Evolutionary conservation across 1,140 invertebrate genomes (phyloP).

Genomic region (Drosophila neocordata): DNA sequence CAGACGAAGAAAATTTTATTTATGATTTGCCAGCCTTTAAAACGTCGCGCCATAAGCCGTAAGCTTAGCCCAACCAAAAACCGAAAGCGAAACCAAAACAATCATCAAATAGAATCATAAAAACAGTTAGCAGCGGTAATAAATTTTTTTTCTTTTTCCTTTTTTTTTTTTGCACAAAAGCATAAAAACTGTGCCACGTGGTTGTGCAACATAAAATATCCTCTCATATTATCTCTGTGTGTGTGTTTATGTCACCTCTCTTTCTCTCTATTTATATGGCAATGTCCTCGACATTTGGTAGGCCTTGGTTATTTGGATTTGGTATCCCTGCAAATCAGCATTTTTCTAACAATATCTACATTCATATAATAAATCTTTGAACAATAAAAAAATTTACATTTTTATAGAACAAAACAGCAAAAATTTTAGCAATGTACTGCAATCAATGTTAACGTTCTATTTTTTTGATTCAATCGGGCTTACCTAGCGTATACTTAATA

Average conservation of each 20-base stretch:
- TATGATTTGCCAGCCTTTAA: conserved; percentile 47
- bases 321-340: conserved; percentile 69
- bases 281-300: conserved; percentile 45
- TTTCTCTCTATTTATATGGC: conserved; percentile 7
- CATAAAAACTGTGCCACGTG: conserved; percentile 68
- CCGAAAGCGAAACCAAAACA: conserved; percentile 61
- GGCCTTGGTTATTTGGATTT: conserved; percentile 4
- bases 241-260: background rate
- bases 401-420: conserved; percentile 47
- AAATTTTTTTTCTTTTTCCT: conserved; percentile 40
- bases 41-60: conserved; percentile 18
- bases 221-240: conserved; percentile 29
- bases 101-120: conserved; percentile 78
- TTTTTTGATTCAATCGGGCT: background rate
- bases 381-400: conserved; percentile 77
- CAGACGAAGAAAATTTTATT: conserved; percentile 50
- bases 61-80: conserved; percentile 36
- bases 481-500: conserved; percentile 3
- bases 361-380: conserved; percentile 66
- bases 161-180: conserved; percentile 37
- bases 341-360: conserved; percentile 43
- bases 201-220: conserved; percentile 61
- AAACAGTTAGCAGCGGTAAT: conserved; percentile 76
- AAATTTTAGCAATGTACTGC: conserved; percentile 40
- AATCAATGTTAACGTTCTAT: conserved; percentile 31